Conservation (phyloP, 2,888 invertebrate genomes). For the Drosophila setosimentum region DNA sequence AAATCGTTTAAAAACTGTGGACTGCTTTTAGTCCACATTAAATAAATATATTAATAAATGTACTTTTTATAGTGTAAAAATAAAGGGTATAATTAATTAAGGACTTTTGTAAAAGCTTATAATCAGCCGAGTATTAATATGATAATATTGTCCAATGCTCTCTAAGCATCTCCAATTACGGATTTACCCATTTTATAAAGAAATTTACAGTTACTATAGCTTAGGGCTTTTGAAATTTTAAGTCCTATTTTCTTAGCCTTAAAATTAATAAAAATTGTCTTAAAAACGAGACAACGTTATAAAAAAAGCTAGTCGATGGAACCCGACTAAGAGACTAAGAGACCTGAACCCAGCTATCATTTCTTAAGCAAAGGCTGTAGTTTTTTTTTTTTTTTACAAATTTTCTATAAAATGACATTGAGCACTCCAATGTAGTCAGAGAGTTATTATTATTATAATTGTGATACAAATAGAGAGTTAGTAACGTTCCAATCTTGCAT, state of each 20-base stretch:
- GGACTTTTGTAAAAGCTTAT: not conserved
- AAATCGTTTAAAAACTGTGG: not conserved
- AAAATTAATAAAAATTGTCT: not conserved
- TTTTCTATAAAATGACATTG: not conserved
- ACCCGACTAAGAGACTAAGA: not conserved
- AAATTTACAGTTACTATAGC: not conserved
- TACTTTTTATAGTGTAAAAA: not conserved
- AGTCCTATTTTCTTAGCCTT: too few relatives aligned
- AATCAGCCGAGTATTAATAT: not conserved
- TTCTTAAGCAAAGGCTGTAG: not conserved
- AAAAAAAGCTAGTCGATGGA: fast-evolving
- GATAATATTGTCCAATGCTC: not conserved
- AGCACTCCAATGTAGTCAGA: not conserved
- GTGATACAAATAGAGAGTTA: too few relatives aligned
- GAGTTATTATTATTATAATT: too few relatives aligned
- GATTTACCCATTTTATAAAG: not conserved
- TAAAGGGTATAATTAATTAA: not conserved
- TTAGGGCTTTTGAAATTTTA: too few relatives aligned
- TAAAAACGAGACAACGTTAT: not conserved
- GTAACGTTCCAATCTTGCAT: not conserved
- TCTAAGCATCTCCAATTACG: not conserved
- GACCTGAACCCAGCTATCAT: not conserved
- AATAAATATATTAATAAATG: not conserved
- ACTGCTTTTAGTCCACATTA: not conserved
- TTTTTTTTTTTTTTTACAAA: not conserved